A percentile compares a stretch with the other conserved stretches of the same genome.
phyloP scores from a whole-genome alignment of 2,888 invertebrate genomes.

The Epinotia nisella region DNA sequence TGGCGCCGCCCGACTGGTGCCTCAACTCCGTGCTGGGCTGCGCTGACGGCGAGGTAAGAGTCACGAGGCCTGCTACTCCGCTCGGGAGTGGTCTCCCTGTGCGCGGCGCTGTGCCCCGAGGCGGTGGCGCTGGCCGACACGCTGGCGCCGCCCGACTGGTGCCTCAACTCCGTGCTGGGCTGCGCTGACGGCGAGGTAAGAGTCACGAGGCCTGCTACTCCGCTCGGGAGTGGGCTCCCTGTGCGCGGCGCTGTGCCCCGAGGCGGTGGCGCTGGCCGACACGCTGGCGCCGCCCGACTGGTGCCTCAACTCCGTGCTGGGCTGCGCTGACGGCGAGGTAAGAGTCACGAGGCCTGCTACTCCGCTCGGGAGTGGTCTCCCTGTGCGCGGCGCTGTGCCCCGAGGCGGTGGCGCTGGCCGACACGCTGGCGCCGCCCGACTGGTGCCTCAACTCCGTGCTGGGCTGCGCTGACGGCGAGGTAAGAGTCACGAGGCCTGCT shows the following conservation, averaged over 20 bases:
- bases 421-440: conserved; percentile 94
- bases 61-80: background rate
- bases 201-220: conserved; percentile 85
- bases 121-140: conserved; percentile 91
- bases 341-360: conserved; percentile 4
- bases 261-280: conserved; percentile 91
- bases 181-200: conserved; percentile 93
- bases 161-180: conserved; percentile 94
- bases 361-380: too few relatives aligned
- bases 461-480: conserved; percentile 95
- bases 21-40: conserved; percentile 93
- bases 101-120: conserved; percentile 87
- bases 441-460: conserved; percentile 93
- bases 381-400: conserved; percentile 87
- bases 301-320: conserved; percentile 93
- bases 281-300: conserved; percentile 95
- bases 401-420: conserved; percentile 91
- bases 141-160: conserved; percentile 94
- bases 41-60: conserved; percentile 93
- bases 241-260: conserved; percentile 87
- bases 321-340: conserved; percentile 93
- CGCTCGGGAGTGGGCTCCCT: conserved; percentile 83
- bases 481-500: too few relatives aligned
- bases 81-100: conserved; percentile 62
- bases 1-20: conserved; percentile 95